Conservation (phyloP, 2,888 invertebrate genomes). For the Anaspis maculata region DNA sequence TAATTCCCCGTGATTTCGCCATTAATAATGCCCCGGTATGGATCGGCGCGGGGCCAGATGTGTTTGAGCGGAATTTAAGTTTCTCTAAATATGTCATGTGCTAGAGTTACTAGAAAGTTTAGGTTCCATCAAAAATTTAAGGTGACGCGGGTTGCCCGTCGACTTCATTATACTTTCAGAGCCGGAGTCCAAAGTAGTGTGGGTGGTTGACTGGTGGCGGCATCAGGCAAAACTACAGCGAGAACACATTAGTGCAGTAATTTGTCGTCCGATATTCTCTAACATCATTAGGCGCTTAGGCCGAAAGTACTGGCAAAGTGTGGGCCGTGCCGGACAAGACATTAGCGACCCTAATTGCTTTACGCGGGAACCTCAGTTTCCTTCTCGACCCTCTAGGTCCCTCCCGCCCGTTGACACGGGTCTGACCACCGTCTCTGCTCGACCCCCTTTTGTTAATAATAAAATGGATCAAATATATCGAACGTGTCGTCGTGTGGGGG, state of each 20-base stretch:
- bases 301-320: constrained; percentile 36
- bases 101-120: constrained; percentile 20
- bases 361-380: constrained; percentile 27
- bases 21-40: constrained; percentile 9
- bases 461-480: constrained; percentile 8
- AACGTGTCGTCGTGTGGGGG: too few relatives aligned
- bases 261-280: constrained; percentile 37
- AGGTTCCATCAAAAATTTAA: constrained; percentile 27
- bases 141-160: constrained; percentile 25
- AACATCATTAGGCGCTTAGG: constrained; percentile 39
- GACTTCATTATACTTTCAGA: constrained; percentile 28
- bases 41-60: constrained; percentile 5
- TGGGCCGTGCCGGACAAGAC: constrained; percentile 39
- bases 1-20: constrained; percentile 1
- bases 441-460: constrained; percentile 13
- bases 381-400: constrained; percentile 8
- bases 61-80: constrained; percentile 13
- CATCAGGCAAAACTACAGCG: constrained; percentile 23
- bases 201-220: constrained; percentile 3
- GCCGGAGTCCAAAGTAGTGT: constrained; percentile 12
- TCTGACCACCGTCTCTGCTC: constrained; percentile 18
- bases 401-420: constrained; percentile 23
- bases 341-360: constrained; percentile 42
- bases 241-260: constrained; percentile 38
- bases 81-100: constrained; percentile 14